These are phyloP conservation scores for Polypedilum vanderplanki DNA, from an alignment of 1,140 invertebrate genomes.

Conservation along the genomic window DNA sequence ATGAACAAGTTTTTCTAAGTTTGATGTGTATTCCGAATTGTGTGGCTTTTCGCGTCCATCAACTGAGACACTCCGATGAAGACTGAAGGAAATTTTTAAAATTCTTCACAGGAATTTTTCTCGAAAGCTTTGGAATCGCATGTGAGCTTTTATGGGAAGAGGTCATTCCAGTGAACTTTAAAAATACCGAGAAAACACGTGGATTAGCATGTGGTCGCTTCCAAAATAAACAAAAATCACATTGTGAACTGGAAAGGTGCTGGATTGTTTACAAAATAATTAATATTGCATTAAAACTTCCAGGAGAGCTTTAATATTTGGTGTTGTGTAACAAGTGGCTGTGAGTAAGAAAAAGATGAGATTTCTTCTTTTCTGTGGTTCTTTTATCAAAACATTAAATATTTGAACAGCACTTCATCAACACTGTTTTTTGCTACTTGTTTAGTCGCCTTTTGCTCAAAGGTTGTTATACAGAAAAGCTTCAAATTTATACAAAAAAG, in stretches of 20 bases:
- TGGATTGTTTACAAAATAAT: too few relatives aligned
- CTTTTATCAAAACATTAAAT: conserved; percentile 2
- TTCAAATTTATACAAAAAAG: neutral
- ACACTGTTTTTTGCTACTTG: neutral
- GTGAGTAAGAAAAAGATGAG: neutral
- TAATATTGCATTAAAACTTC: neutral
- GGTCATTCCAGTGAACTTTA: neutral
- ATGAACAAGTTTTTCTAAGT: neutral
- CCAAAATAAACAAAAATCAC: conserved; percentile 3
- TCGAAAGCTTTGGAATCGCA: neutral
- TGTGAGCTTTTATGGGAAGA: neutral
- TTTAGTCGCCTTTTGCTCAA: neutral
- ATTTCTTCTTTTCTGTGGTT: neutral
- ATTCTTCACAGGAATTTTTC: neutral
- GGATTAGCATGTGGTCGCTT: neutral
- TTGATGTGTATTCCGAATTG: neutral
- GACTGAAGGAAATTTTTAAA: conserved; percentile 10
- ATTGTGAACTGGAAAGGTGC: neutral
- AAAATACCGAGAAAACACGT: neutral
- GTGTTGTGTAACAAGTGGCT: neutral
- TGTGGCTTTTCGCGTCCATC: neutral
- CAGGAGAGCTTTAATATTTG: neutral
- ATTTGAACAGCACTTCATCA: neutral
- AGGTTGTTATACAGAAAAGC: neutral
- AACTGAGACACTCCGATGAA: conserved; percentile 10